These are phyloP conservation scores for Lamellibrachia luymesi DNA, from an alignment of 1,140 invertebrate genomes.

Conservation along the genomic window DNA sequence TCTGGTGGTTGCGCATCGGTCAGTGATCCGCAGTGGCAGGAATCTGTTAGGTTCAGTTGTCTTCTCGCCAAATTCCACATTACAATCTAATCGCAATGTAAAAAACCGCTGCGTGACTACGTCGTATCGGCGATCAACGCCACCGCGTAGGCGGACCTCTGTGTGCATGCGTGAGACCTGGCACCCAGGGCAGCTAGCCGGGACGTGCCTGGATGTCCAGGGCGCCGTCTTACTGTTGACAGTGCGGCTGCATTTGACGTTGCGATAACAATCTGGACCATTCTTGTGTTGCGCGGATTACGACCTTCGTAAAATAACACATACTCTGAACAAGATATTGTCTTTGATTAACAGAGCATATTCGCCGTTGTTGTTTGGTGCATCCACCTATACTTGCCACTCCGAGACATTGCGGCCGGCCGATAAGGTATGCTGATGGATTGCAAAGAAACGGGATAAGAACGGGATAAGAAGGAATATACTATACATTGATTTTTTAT, in stretches of 20 bases:
- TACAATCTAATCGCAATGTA: background rate
- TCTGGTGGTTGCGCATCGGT: too few relatives aligned
- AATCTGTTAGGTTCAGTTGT: background rate
- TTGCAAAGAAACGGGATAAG: background rate
- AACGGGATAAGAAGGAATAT: background rate
- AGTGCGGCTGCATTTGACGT: background rate
- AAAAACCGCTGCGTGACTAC: background rate
- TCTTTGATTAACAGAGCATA: background rate
- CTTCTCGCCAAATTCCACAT: background rate
- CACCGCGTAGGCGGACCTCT: background rate
- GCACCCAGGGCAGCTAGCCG: background rate
- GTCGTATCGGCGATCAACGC: background rate
- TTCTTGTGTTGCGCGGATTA: background rate
- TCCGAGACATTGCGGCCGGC: background rate
- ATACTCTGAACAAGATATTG: background rate
- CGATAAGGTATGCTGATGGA: background rate
- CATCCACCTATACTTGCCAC: background rate
- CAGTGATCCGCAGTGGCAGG: too few relatives aligned
- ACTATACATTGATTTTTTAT: background rate
- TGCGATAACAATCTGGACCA: background rate
- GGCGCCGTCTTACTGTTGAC: background rate
- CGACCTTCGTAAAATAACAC: background rate
- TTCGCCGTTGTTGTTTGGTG: background rate
- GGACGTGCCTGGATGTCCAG: background rate
- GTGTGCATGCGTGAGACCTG: background rate